phyloP scores from a whole-genome alignment of 2,888 invertebrate genomes.

The Alitta virens region DNA sequence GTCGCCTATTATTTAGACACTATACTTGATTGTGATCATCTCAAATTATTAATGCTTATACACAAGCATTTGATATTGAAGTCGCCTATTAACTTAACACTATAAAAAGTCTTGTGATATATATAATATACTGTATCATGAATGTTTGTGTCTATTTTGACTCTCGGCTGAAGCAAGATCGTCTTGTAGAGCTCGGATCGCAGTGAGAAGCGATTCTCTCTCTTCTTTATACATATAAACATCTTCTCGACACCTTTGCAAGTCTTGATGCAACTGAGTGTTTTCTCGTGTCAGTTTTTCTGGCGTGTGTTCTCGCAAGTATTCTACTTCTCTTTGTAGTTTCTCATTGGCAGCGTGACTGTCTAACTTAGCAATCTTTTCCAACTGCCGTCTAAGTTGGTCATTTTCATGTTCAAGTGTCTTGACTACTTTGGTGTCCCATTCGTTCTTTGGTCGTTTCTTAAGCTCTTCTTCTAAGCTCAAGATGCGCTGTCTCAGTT shows the following conservation, averaged over 20 bases:
- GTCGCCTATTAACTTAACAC: too few species aligned
- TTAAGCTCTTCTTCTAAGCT: constrained; percentile 8
- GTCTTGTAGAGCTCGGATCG: constrained; percentile 24
- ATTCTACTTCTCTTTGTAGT: constrained; percentile 12
- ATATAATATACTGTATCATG: too few species aligned
- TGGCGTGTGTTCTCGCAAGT: constrained; percentile 4
- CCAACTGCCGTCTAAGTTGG: constrained; percentile 22
- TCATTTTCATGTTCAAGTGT: constrained; percentile 22
- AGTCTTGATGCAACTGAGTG: constrained; percentile 11
- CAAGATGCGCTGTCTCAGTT: constrained; percentile 2
- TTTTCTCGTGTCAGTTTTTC: constrained; percentile 15
- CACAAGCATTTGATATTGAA: too few species aligned
- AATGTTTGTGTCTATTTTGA: too few species aligned
- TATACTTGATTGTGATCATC: too few species aligned
- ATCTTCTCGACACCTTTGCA: constrained; percentile 15
- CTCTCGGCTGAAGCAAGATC: constrained; percentile 21
- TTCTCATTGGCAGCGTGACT: background rate
- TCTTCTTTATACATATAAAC: constrained; percentile 16
- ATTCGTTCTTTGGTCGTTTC: too few species aligned
- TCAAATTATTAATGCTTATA: too few species aligned
- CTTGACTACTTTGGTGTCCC: background rate
- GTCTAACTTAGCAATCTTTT: constrained; percentile 23
- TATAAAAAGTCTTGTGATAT: too few species aligned
- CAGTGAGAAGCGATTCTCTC: constrained; percentile 22
- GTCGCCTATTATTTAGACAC: too few species aligned